Percentiles rank a stretch among this genome's conserved stretches.
Evolutionary conservation across 2,888 invertebrate genomes (phyloP).

Genomic region (Xestoiulus laeticollis): DNA sequence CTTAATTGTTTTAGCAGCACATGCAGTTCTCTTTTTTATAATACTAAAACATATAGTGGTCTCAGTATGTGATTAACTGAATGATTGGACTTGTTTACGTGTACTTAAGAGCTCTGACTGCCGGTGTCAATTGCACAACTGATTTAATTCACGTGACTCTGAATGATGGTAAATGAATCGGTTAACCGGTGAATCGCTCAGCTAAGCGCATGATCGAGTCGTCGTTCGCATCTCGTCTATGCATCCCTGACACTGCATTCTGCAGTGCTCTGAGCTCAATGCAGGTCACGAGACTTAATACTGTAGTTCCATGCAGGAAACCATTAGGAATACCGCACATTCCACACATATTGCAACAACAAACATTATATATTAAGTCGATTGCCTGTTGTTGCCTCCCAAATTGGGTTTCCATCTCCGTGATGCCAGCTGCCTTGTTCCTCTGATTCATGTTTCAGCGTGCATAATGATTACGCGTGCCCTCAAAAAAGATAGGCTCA

Average conservation of each 20-base stretch:
- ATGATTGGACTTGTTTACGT: too few relatives aligned
- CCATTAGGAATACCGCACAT: background rate
- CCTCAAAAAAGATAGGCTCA: background rate
- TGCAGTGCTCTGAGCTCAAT: background rate
- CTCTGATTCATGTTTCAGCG: background rate
- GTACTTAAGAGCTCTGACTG: too few relatives aligned
- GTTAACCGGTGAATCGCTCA: too few relatives aligned
- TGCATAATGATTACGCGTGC: background rate
- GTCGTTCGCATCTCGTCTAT: too few relatives aligned
- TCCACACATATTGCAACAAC: background rate
- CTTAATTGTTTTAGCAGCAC: too few relatives aligned
- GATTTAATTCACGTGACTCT: too few relatives aligned
- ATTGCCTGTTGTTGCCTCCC: background rate
- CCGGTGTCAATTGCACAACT: too few relatives aligned
- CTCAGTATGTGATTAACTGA: too few relatives aligned
- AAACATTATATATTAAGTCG: background rate
- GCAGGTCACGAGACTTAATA: background rate
- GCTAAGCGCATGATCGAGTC: too few relatives aligned
- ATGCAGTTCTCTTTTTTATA: too few relatives aligned
- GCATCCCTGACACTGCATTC: background rate
- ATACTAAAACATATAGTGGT: too few relatives aligned
- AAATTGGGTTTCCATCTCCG: background rate
- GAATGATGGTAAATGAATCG: too few relatives aligned
- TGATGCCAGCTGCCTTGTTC: background rate
- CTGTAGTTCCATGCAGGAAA: background rate